These are phyloP conservation scores for Pheucticus melanocephalus DNA, from an alignment of 2,113 vertebrate genomes.

Conservation along the genomic window DNA sequence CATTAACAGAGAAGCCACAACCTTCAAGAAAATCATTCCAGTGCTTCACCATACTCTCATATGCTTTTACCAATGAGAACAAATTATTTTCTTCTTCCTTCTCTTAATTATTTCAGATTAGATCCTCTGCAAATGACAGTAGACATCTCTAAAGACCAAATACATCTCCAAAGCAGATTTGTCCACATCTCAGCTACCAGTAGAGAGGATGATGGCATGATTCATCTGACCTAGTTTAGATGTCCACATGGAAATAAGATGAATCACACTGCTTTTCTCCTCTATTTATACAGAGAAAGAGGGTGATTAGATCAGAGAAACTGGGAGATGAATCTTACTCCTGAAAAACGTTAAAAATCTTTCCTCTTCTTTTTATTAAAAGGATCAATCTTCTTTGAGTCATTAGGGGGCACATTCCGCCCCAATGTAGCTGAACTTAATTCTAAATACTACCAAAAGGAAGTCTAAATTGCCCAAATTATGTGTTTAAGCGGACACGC, in stretches of 20 bases:
- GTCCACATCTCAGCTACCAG: not conserved
- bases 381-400: not conserved
- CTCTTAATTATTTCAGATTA: not conserved
- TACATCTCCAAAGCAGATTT: not conserved
- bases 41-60: not conserved
- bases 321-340: not conserved
- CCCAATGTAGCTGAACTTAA: not conserved
- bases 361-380: not conserved
- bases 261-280: not conserved
- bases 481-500: not conserved
- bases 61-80: not conserved
- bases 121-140: not conserved
- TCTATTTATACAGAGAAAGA: not conserved
- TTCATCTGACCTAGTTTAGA: conserved; percentile 15
- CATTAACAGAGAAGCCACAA: not conserved
- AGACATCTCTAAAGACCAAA: not conserved
- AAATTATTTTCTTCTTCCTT: not conserved
- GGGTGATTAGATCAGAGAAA: not conserved
- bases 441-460: not conserved
- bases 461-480: not conserved
- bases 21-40: not conserved
- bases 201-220: not conserved
- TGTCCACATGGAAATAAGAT: conserved; percentile 10
- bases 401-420: not conserved
- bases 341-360: not conserved